Percentiles rank a stretch among this genome's conserved stretches.
phyloP scores from a whole-genome alignment of 53 echinoderm and acorn worm species.

The Apostichopus leukothele region DNA sequence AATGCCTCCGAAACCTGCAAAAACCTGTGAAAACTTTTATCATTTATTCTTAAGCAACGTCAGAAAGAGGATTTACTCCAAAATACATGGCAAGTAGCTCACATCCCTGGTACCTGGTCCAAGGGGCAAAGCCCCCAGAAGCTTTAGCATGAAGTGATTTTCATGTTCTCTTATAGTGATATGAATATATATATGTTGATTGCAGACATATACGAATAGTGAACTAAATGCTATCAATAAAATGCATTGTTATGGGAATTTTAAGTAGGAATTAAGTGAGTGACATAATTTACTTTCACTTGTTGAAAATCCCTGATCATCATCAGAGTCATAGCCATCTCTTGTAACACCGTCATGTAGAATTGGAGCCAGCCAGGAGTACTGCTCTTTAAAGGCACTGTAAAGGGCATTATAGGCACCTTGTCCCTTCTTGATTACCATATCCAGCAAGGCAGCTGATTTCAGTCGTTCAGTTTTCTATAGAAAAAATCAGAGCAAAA shows the following conservation, averaged over 20 bases:
- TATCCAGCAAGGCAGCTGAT: slow-evolving; percentile 31
- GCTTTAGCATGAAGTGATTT: background rate
- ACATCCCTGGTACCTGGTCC: no score
- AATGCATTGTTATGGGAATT: background rate
- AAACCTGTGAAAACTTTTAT: no score
- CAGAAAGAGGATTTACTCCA: no score
- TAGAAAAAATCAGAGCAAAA: background rate
- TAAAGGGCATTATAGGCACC: slow-evolving; percentile 47
- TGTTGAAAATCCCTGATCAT: slow-evolving; percentile 27
- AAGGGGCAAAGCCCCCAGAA: no score
- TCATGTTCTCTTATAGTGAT: background rate
- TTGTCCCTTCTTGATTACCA: slow-evolving; percentile 44
- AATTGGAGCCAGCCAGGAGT: slow-evolving; percentile 32
- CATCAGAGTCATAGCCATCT: slow-evolving; percentile 39
- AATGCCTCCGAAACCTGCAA: no score
- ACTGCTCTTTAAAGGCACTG: slow-evolving; percentile 42
- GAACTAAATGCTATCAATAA: no score
- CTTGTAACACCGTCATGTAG: slow-evolving; percentile 39
- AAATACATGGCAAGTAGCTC: no score
- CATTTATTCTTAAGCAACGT: no score
- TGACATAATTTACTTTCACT: slow-evolving; percentile 32
- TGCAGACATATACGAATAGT: no score
- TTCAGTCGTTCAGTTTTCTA: slow-evolving; percentile 48
- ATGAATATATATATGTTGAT: no score
- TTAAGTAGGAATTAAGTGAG: background rate